Evolutionary conservation across 2,113 vertebrate species (phyloP).

Genomic region (Bos indicus): DNA sequence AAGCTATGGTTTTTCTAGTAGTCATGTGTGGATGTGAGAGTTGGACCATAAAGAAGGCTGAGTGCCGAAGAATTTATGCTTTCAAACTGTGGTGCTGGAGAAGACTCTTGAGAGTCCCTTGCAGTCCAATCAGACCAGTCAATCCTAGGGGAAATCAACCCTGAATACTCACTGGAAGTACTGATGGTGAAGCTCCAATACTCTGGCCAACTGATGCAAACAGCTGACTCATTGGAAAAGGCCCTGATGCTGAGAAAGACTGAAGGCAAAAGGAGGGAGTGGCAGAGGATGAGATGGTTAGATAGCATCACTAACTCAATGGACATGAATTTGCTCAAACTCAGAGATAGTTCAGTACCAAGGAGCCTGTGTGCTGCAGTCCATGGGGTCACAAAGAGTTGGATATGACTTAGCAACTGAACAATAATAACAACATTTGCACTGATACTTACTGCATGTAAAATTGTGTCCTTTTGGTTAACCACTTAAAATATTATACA

Average conservation of each 20-base stretch:
- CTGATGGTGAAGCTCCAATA: neutral
- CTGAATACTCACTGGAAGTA: neutral
- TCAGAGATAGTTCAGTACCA: neutral
- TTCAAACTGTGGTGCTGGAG: neutral
- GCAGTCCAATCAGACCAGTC: neutral
- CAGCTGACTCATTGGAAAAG: neutral
- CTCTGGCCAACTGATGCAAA: neutral
- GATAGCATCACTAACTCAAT: neutral
- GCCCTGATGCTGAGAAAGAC: neutral
- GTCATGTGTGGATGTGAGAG: neutral
- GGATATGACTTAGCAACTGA: neutral
- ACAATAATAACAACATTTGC: neutral
- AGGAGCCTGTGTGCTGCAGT: neutral
- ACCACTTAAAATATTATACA: neutral
- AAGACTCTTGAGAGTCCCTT: neutral
- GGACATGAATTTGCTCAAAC: neutral
- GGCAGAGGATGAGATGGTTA: neutral
- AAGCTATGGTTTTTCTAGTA: neutral
- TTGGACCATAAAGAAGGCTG: neutral
- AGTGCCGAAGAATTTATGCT: neutral
- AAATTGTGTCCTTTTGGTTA: neutral
- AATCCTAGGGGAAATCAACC: neutral
- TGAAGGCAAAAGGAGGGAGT: neutral
- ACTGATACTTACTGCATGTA: neutral
- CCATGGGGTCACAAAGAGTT: neutral